Percentiles rank a stretch among this genome's conserved stretches.
phyloP scores from a whole-genome alignment of 2,797 vertebrate species.

The Limnodromus scolopaceus region DNA sequence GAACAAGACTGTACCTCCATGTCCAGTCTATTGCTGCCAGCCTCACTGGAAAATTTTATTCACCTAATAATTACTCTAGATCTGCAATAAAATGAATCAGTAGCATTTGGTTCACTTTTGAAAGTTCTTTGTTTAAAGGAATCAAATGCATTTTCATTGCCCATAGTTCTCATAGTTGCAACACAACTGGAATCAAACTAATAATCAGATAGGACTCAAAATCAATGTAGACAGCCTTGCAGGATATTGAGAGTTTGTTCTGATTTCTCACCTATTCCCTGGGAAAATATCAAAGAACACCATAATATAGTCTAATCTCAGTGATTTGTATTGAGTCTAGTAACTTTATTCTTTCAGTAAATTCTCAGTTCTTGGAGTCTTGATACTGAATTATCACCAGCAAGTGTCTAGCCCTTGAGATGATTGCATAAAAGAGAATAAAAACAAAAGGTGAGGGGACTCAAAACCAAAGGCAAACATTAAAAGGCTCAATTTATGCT shows the following conservation, averaged over 20 bases:
- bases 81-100: neutral
- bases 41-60: neutral
- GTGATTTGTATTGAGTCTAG: neutral
- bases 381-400: neutral
- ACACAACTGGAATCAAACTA: neutral
- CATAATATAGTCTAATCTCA: neutral
- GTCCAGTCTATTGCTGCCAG: neutral
- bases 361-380: neutral
- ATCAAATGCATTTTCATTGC: neutral
- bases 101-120: neutral
- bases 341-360: neutral
- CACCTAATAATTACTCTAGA: neutral
- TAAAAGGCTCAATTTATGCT: neutral
- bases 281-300: neutral
- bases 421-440: neutral
- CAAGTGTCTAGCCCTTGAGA: neutral
- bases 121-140: neutral
- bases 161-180: neutral
- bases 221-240: neutral
- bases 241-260: neutral
- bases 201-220: neutral
- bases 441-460: neutral
- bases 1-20: neutral
- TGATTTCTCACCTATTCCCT: neutral
- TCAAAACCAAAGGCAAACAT: neutral